Base-by-base conservation (phyloP, 1,140 invertebrate genomes). In the Hirudo medicinalis region DNA sequence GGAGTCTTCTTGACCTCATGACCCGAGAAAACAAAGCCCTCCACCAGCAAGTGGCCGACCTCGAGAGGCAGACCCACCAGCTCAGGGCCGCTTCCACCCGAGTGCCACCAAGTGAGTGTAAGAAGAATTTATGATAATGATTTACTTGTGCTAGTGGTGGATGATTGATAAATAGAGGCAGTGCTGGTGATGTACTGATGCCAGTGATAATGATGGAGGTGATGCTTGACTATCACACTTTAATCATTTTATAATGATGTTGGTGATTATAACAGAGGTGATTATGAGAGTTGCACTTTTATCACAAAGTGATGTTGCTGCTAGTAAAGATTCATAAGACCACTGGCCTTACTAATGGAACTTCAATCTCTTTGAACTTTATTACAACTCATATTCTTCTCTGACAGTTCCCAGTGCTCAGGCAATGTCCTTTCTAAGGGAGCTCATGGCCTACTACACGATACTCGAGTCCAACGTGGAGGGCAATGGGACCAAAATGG, bases 61-160 rank as follows among this genome's bases (percentile, higher is more conserved):
- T 70, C 19, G 69, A 70, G 49, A 70, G 53, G 43, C 69, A 70
- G 29, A 25, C 43, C 3, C 69, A 70, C n/a, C 69, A 70, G 43
- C 69, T 70, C n/a, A 43, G 69, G 53, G 69, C 69, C 0, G 49
- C 69, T 9, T 53, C 22, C 19, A 70, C 22, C 43, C 3, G 69
- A 70, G 69, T 53, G n/a, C 69, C 69, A 70, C 69, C 69, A 49
- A 70, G 69, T 70, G 53, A 70, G 40, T 70, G 43, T 49, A 49
- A 49, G 43, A 49, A 17, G 43, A 49, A 17, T 13, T 49, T 11
- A 49, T 49, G 43, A 49, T 17, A 13, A 49, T 49, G 43, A 49
- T 49, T 49, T 49, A 49, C 43, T 13, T 17, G 11, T 36, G 32
- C 32, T 36, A 36, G 2, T 3, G 32, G 6, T 36, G 32, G 32